These are phyloP conservation scores for Nyctibius bracteatus DNA, from an alignment of 2,113 vertebrate genomes.

Conservation along the genomic window DNA sequence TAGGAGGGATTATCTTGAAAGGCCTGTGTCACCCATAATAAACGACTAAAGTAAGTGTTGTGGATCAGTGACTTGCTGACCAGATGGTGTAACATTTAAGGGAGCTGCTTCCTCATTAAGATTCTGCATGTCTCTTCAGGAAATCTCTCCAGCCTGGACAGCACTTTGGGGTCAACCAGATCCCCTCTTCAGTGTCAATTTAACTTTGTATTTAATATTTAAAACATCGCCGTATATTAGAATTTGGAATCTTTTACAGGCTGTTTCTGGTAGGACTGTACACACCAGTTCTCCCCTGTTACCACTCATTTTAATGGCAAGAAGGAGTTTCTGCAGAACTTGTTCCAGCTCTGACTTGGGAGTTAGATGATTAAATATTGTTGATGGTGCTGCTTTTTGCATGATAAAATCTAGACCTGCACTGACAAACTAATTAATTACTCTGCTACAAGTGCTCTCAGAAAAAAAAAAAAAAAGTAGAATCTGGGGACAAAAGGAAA, in stretches of 20 bases:
- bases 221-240: rapidly evolving
- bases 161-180: background rate
- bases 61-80: background rate
- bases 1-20: background rate
- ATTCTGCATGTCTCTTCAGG: background rate
- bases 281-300: background rate
- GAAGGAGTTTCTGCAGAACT: background rate
- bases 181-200: background rate
- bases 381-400: background rate
- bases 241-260: background rate
- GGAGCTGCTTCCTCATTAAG: background rate
- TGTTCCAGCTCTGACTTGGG: background rate
- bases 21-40: background rate
- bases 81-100: background rate
- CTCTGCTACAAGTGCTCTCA: background rate
- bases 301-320: background rate
- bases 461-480: background rate
- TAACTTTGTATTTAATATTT: background rate
- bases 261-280: background rate
- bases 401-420: background rate
- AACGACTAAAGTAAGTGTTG: background rate
- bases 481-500: background rate
- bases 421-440: background rate
- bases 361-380: background rate
- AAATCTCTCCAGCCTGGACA: background rate